These are phyloP conservation scores for Corapipo altera DNA, from an alignment of 2,113 vertebrate species.

Conservation along the genomic window DNA sequence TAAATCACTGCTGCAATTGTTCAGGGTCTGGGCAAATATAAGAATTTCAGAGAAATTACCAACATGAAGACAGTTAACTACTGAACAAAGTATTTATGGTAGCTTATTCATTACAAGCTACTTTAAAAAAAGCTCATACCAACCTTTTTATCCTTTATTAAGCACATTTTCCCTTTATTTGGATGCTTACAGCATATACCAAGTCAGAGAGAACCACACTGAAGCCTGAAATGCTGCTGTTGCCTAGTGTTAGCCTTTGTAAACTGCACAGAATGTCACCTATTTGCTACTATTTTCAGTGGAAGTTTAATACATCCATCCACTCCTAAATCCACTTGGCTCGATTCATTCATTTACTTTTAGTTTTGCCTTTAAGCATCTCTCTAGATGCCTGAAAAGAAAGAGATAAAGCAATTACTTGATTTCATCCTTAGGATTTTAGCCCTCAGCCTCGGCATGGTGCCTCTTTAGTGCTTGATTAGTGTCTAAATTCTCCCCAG, in stretches of 20 bases:
- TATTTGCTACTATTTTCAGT: background rate
- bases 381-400: conserved; percentile 46
- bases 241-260: background rate
- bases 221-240: background rate
- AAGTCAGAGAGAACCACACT: background rate
- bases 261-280: background rate
- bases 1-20: background rate
- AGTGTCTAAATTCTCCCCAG: conserved; percentile 47
- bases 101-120: background rate
- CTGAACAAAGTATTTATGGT: background rate
- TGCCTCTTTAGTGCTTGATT: conserved; percentile 60
- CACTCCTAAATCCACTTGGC: background rate
- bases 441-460: conserved; percentile 25
- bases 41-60: background rate
- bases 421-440: conserved; percentile 58
- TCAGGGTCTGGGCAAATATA: background rate
- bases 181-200: background rate
- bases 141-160: background rate
- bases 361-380: conserved; percentile 35
- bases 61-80: background rate
- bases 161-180: background rate
- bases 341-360: conserved; percentile 10
- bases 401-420: conserved; percentile 60
- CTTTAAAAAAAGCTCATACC: background rate
- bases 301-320: background rate